Evolutionary conservation across 1,140 invertebrate genomes (phyloP).

Genomic region (Plutomurus gul): DNA sequence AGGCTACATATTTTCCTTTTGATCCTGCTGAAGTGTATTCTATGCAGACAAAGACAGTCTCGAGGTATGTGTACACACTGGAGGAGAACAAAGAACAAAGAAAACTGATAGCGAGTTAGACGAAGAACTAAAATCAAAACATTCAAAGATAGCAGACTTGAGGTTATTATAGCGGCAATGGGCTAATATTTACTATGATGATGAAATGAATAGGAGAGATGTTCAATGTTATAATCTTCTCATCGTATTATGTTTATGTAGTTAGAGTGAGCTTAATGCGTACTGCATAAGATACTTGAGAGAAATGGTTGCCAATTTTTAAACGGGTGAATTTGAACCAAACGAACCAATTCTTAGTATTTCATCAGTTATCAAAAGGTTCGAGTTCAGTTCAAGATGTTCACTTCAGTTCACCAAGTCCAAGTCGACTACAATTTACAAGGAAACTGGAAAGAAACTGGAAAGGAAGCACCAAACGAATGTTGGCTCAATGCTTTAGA

Average conservation of each 20-base stretch:
- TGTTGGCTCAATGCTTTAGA: background rate
- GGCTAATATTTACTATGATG: too few species aligned
- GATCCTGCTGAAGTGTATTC: background rate
- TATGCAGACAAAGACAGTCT: too few species aligned
- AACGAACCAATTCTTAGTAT: background rate
- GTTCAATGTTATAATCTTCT: background rate
- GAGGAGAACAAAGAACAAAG: too few species aligned
- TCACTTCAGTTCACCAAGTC: background rate
- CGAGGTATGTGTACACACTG: too few species aligned
- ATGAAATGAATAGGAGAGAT: background rate
- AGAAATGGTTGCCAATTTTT: constrained; percentile 21
- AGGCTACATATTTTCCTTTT: background rate
- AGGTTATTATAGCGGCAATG: too few species aligned
- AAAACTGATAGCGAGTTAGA: too few species aligned
- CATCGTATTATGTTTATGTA: background rate
- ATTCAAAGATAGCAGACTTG: too few species aligned
- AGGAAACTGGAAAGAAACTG: background rate
- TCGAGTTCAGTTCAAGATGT: background rate
- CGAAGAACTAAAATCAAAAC: too few species aligned
- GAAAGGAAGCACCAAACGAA: background rate
- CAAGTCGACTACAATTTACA: background rate
- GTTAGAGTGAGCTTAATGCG: constrained; percentile 6
- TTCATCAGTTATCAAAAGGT: constrained; percentile 15
- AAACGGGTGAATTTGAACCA: background rate
- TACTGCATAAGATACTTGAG: background rate